Evolutionary conservation across 2,888 invertebrate genomes (phyloP).

Genomic region (Seira musarum): DNA sequence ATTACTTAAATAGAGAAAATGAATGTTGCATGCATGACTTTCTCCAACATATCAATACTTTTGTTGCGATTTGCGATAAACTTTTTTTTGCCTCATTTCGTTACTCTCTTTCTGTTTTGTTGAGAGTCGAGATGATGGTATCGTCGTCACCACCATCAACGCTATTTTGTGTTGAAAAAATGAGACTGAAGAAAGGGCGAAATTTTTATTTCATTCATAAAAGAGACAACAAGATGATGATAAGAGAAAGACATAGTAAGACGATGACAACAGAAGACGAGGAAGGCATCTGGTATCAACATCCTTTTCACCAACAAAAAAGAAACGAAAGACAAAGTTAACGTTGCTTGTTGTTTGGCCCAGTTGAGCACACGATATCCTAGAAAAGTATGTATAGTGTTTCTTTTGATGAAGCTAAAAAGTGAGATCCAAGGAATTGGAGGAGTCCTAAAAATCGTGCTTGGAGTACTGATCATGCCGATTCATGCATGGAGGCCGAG

Average conservation of each 20-base stretch:
- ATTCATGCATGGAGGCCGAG: too few species aligned
- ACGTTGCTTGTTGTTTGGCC: too few species aligned
- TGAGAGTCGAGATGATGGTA: too few species aligned
- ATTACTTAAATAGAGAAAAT: not conserved
- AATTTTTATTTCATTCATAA: too few species aligned
- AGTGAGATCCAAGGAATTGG: constrained; percentile 8
- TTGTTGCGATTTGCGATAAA: not conserved
- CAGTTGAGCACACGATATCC: too few species aligned
- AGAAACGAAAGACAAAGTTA: constrained; percentile 13
- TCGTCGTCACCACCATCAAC: too few species aligned
- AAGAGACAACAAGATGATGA: too few species aligned
- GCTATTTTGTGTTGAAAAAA: too few species aligned
- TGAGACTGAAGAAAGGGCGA: too few species aligned
- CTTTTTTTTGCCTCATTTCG: not conserved
- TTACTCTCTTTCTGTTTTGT: not conserved
- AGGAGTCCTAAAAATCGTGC: constrained; percentile 42
- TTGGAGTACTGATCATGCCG: constrained; percentile 38
- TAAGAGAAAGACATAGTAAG: not conserved
- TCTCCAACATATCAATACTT: not conserved
- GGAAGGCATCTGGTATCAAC: constrained; percentile 50
- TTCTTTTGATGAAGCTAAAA: too few species aligned
- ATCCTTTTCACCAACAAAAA: constrained; percentile 41
- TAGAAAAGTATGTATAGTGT: too few species aligned
- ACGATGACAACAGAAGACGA: constrained; percentile 3
- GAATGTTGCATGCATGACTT: not conserved